These are phyloP conservation scores for Coenonympha arcania DNA, from an alignment of 2,888 invertebrate species.

Conservation along the genomic window DNA sequence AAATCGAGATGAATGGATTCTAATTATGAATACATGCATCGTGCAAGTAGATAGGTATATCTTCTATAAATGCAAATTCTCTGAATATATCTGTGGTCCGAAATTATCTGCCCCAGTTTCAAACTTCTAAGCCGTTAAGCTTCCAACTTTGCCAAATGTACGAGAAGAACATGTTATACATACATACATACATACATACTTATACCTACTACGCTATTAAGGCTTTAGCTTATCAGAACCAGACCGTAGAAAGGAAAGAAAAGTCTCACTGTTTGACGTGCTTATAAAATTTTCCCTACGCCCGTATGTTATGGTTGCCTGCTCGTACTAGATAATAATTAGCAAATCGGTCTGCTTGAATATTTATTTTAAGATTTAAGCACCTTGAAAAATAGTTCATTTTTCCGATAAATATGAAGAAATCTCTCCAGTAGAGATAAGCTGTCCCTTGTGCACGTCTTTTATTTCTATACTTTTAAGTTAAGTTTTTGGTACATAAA, in stretches of 20 bases:
- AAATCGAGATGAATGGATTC: no score
- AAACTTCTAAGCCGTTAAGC: conserved; percentile 16
- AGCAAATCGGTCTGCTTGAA: no score
- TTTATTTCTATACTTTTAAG: no score
- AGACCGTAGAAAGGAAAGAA: conserved; percentile 10
- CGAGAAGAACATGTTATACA: conserved; percentile 23
- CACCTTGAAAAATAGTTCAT: no score
- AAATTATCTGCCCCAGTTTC: conserved; percentile 22
- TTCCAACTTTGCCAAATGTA: conserved; percentile 24
- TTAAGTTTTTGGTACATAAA: no score
- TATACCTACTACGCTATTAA: no score
- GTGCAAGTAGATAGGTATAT: neutral
- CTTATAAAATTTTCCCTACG: neutral
- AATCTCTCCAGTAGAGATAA: neutral
- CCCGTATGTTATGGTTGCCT: neutral
- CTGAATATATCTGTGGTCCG: conserved; percentile 11
- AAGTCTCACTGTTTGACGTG: neutral
- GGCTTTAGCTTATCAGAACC: conserved; percentile 20
- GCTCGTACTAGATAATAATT: no score
- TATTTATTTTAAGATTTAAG: no score
- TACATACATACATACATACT: no score
- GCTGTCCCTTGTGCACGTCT: no score
- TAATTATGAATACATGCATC: no score
- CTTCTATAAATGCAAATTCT: conserved; percentile 6
- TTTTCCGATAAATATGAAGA: no score